Percentiles rank a stretch among this genome's conserved stretches.
These are phyloP conservation scores for Nothobranchius furzeri DNA, from an alignment of 2,113 vertebrate species.

Conservation along the genomic window DNA sequence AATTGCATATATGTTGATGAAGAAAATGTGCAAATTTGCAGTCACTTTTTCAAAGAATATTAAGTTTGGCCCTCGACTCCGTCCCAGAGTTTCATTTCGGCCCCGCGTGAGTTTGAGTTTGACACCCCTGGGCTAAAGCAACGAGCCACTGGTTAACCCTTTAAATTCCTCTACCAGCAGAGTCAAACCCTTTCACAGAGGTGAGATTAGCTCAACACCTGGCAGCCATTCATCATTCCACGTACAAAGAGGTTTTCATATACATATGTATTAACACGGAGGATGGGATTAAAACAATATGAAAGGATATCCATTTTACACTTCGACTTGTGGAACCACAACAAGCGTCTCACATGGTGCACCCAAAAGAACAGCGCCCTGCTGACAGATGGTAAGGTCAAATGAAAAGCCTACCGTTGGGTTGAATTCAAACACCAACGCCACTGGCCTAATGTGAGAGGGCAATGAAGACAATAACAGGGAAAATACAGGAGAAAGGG, in stretches of 20 bases:
- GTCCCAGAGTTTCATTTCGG: no score
- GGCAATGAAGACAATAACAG: constrained; percentile 15
- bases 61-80: no score
- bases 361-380: constrained; percentile 46
- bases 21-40: no score
- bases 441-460: constrained; percentile 30
- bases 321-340: constrained; percentile 54
- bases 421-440: constrained; percentile 55
- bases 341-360: constrained; percentile 54
- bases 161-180: constrained; percentile 31
- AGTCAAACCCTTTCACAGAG: constrained; percentile 40
- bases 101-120: no score
- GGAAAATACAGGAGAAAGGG: neutral
- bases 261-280: constrained; percentile 33
- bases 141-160: constrained; percentile 60
- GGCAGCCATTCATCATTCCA: constrained; percentile 69
- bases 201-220: constrained; percentile 62
- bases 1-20: no score
- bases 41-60: no score
- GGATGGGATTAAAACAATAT: constrained; percentile 21
- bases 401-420: constrained; percentile 46
- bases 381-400: constrained; percentile 54
- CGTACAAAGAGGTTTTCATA: constrained; percentile 26
- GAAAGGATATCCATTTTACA: constrained; percentile 62
- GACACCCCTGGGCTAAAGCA: constrained; percentile 46